These are phyloP conservation scores for Bradynema listronoti DNA, from an alignment of 1,140 invertebrate species.

Conservation along the genomic window DNA sequence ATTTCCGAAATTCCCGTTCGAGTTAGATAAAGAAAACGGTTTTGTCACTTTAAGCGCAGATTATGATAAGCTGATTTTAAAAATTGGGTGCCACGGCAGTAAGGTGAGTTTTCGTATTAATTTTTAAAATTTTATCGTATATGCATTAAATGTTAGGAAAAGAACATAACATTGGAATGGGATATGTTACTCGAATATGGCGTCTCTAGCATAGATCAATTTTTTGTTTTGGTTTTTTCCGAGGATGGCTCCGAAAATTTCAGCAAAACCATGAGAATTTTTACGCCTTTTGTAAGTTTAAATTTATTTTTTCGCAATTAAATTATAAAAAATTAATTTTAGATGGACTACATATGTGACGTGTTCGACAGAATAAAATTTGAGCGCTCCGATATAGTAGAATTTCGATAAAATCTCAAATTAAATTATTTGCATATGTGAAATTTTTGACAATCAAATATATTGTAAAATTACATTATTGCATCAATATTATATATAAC, in stretches of 20 bases:
- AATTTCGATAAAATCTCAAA: too few species aligned
- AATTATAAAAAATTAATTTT: constrained; percentile 22
- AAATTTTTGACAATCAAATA: too few species aligned
- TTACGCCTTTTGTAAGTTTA: constrained; percentile 13
- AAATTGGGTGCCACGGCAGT: constrained; percentile 21
- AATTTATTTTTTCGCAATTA: not conserved
- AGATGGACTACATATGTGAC: constrained; percentile 37
- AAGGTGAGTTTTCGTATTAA: too few species aligned
- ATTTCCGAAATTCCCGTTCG: constrained; percentile 33
- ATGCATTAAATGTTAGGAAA: too few species aligned
- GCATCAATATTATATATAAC: too few species aligned
- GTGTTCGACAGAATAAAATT: constrained; percentile 35
- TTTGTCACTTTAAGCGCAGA: constrained; percentile 19
- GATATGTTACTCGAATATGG: constrained; percentile 16
- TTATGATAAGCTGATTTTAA: constrained; percentile 24
- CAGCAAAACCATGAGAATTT: constrained; percentile 10
- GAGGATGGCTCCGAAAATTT: not conserved
- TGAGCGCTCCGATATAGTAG: constrained; percentile 20
- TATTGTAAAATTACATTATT: too few species aligned
- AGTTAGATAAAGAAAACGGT: constrained; percentile 23
- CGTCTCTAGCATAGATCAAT: constrained; percentile 24
- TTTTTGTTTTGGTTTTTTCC: constrained; percentile 19
- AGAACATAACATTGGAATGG: constrained; percentile 28
- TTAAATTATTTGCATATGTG: too few species aligned
- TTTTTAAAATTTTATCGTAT: too few species aligned